Conservation (phyloP, 2,113 vertebrate genomes). For the Thamnaconus septentrionalis region DNA sequence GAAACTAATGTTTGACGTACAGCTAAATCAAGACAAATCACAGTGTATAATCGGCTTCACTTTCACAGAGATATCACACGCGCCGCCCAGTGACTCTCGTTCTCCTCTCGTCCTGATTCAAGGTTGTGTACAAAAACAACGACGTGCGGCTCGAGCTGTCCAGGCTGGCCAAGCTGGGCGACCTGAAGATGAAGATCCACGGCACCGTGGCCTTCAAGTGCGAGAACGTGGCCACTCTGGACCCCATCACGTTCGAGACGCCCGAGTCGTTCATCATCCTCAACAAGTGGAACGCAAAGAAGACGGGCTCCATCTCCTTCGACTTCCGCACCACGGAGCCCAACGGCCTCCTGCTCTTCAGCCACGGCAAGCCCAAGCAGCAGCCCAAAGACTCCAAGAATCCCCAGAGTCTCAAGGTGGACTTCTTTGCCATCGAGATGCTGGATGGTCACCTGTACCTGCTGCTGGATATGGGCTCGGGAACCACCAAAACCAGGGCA, state of each 20-base stretch:
- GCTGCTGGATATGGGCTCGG: constrained; percentile 96
- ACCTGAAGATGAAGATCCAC: constrained; percentile 95
- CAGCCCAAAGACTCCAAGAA: constrained; percentile 91
- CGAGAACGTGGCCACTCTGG: constrained; percentile 95
- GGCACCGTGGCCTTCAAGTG: constrained; percentile 97
- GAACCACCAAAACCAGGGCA: constrained; percentile 94
- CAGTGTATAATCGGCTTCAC: too few species aligned
- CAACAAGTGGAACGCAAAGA: constrained; percentile 98
- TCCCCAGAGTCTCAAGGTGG: constrained; percentile 91
- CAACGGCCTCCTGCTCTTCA: constrained; percentile 95
- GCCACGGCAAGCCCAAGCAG: constrained; percentile 92
- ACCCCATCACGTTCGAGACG: constrained; percentile 97
- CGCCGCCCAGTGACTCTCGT: background rate
- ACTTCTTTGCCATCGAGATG: constrained; percentile 99
- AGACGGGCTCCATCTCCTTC: constrained; percentile 97
- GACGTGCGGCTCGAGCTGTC: constrained; percentile 95
- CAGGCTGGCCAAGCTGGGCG: constrained; percentile 90
- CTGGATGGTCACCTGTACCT: constrained; percentile 95
- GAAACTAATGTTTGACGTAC: constrained; percentile 4
- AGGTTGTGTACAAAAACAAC: constrained; percentile 99
- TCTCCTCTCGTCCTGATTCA: constrained; percentile 14
- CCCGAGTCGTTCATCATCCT: constrained; percentile 93
- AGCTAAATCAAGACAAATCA: too few species aligned
- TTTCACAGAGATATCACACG: background rate
- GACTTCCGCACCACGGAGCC: constrained; percentile 98